Evolutionary conservation across 2,113 vertebrate species (phyloP).

Genomic region (Eclectus roratus): DNA sequence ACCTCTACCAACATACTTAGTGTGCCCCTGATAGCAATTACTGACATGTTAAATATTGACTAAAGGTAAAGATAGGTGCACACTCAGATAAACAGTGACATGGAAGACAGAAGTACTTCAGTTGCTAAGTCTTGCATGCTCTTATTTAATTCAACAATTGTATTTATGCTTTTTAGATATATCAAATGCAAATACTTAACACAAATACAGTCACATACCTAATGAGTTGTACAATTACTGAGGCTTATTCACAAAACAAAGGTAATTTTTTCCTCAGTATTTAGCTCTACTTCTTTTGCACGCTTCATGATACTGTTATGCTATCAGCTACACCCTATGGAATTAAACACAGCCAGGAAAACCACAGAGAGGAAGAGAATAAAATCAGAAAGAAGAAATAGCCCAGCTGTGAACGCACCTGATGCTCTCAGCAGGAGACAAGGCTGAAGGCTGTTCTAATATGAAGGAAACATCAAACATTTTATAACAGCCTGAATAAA

Average conservation of each 20-base stretch:
- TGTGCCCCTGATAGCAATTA: not conserved
- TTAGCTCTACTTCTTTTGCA: not conserved
- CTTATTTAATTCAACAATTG: not conserved
- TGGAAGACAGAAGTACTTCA: not conserved
- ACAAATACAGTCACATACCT: not conserved
- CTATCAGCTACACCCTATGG: not conserved
- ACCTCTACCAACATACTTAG: not conserved
- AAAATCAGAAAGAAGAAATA: not conserved
- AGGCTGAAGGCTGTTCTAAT: not conserved
- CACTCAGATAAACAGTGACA: not conserved
- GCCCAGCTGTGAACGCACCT: not conserved
- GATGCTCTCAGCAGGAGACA: not conserved
- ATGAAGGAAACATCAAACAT: not conserved
- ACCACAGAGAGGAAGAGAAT: not conserved
- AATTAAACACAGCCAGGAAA: constrained; percentile 8
- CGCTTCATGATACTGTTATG: not conserved
- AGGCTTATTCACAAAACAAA: not conserved
- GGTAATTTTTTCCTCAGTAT: not conserved
- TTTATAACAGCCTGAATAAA: not conserved
- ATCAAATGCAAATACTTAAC: not conserved
- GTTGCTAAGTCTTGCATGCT: not conserved
- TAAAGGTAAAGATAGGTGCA: not conserved
- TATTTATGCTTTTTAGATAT: constrained; percentile 1
- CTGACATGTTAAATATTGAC: not conserved
- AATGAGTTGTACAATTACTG: not conserved